Base-by-base conservation (phyloP, 2,888 invertebrate genomes). In the Petrolisthes cinctipes region DNA sequence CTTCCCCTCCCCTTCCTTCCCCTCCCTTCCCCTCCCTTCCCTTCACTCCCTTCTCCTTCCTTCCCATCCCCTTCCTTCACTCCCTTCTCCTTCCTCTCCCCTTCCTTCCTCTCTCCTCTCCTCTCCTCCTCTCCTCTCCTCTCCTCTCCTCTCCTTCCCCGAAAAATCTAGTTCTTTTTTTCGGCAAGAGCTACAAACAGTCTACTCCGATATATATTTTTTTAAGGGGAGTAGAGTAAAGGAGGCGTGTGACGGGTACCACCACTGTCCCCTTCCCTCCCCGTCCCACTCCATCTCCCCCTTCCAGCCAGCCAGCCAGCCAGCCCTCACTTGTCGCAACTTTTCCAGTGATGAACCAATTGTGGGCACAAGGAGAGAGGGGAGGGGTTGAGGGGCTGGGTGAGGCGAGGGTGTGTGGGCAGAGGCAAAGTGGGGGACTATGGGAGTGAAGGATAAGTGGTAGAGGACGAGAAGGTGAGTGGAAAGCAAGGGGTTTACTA, bases 271-370 rank as follows among this genome's bases (percentile, higher is more conserved):
- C 9, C 23, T 20, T 9, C 5, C 23, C 23, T 20, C 14, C 5
- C 23, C 73, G 14, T 4, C 51, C 4, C 76, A 5, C 51, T 11
- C 53, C 51, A 37, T 4, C 79, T 54, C 54, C 54, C 79, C 79
- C 14, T 54, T 20, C 79, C 54, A 5, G 9, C 79, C 54, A 20
- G 20, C 61, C 76, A 20, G 6, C 61, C 57, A 5, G 51, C 23
- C 11, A 51, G 17, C 14, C 53, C 20, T 6, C 14, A 71, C 51
- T 84, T 17, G 14, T 78, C 23, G n/a, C 83, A 84, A 76, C 76
- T 84, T 84, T 84, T 51, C 61, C 57, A 37, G 53, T 84, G 78
- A 84, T 84, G 78, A 82, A 54, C 71, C 82, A 71, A 82, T 82
- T 82, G 37, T 37, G 37, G 37, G 37, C 37, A 37, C 37, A 37